Base-by-base conservation (phyloP, 2,113 vertebrate species). In the Mormoops blainvillei region DNA sequence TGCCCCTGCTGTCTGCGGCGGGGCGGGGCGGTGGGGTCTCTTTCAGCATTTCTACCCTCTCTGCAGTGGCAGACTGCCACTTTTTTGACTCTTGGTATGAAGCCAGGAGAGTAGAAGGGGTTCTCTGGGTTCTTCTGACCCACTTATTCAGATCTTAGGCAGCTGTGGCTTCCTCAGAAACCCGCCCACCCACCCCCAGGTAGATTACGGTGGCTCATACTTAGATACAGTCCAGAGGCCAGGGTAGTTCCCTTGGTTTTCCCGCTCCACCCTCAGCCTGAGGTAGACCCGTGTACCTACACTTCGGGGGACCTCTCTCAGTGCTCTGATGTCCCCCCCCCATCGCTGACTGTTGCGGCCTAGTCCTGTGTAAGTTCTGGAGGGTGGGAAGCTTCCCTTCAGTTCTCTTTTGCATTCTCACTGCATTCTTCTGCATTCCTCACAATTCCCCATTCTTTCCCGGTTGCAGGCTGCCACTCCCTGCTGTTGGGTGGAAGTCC, bases 11-110 rank as follows among this genome's bases (percentile, higher is more conserved):
- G 24, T 26, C 58, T 38, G 14, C 20, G n/a, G n/a, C n/a, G n/a
- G n/a, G n/a, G n/a, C n/a, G n/a, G n/a, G n/a, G n/a, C n/a, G 50
- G 56, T 31, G 1, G 36, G 4, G 0, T 24, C 26, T 28, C 11
- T 24, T 15, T 7, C 4, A 7, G 50, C 19, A 33, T 71, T 10
- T 56, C 31, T 22, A 1, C 11, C 13, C 16, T 33, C 3, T 50
- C 36, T 8, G 22, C 24, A 5, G 13, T 4, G 45, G 19, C 26
- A 33, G 24, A 31, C 1, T 5, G n/a, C 41, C 18, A 9, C n/a
- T 91, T 87, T 87, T 33, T 58, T 36, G 48, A 31, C 28, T 13
- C 24, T 80, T 16, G 33, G 22, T 20, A 16, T 11, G 18, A 71
- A 85, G 28, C 16, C n/a, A 5, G 36, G 13, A 36, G 22, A 5